Base-by-base conservation (phyloP, 2,888 invertebrate species). In the Brenthis ino region DNA sequence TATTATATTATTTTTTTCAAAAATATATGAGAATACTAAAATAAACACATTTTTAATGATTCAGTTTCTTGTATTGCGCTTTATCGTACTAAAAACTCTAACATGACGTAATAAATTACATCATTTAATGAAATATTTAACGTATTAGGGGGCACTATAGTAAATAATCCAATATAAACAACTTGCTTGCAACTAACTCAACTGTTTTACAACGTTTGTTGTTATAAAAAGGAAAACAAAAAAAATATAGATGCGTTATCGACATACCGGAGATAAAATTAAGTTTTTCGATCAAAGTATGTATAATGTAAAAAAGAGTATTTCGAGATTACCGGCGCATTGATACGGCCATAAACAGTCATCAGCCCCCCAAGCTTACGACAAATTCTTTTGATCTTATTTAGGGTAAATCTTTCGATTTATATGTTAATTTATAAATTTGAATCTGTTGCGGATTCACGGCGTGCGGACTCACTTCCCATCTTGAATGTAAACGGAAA, bases 321-420 rank as follows among this genome's bases (percentile, higher is more conserved):
- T 79, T 78, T 69, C 69, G 78, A 79, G 81, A 79, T 77, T 80
- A 77, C 77, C 72, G 74, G 77, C 78, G 75, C 76, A 78, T 75
- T 78, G 75, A 76, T 79, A 78, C 80, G 74, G 76, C 83, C 79
- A 85, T 89, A 88, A 90, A 88, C 86, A 88, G 86, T 89, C 87
- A 89, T 89, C 87, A 87, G 82, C 74, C 80, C 81, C 82, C 78
- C 77, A 82, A 69, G 82, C 86, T 85, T 85, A 82, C 86, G 86
- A 88, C 88, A 89, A 89, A 89, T 89, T 89, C 88, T 85, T 88
- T 90, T 91, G 90, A 90, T 90, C 90, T 88, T 89, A 87, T 90
- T 89, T 88, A 86, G 88, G 88, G 88, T 85, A 90, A 91, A 89
- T 89, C 89, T 90, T 91, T 91, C 91, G 89, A 91, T 91, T 90